Base-by-base conservation (phyloP, 2,797 vertebrate genomes). In the Hypotaenidia philippensis region DNA sequence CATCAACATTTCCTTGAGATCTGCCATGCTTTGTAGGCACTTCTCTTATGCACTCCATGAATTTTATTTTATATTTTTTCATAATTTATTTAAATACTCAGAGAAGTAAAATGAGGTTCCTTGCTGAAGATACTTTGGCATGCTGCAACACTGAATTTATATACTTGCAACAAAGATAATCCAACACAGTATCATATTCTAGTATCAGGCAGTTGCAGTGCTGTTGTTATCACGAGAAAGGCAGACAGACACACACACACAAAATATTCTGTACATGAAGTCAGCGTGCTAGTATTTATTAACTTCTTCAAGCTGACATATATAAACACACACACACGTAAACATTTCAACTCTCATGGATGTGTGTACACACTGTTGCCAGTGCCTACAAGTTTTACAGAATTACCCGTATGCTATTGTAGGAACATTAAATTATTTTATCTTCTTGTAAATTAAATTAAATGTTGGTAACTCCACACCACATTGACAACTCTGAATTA, bases 1-100 rank as follows among this genome's bases (percentile, higher is more conserved):
- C 95, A 97, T 97, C 98, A 96, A 97, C 97, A 96, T 88, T 96
- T 97, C 97, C 91, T 95, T 80, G 89, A 96, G 80, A 72, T 89
- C 63, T 89, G 75, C 90, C 90, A 60, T 66, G 91, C 94, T 95
- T 76, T 93, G 87, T 92, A 93, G 83, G 55, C 71, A 84, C 31
- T 96, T 92, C 80, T 92, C 56, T 86, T 79, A 79, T 21, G 45
- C 87, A 74, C n/a, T 83, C 89, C 53, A 84, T 50, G 87, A 88
- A 92, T 79, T 50, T 56, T 59, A 69, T 77, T 95, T 95, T 68
- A 75, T 66, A 89, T 56, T 80, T 86, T 86, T 79, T 96, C 69
- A 90, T 95, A n/a, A 89, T 95, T 94, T 95, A 95, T 93, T 96
- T 89, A 96, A 84, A 61, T 87, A 75, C 21, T 61, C 32, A 77